phyloP scores from a whole-genome alignment of 2,888 invertebrate species.

The Drosophila subquinaria region DNA sequence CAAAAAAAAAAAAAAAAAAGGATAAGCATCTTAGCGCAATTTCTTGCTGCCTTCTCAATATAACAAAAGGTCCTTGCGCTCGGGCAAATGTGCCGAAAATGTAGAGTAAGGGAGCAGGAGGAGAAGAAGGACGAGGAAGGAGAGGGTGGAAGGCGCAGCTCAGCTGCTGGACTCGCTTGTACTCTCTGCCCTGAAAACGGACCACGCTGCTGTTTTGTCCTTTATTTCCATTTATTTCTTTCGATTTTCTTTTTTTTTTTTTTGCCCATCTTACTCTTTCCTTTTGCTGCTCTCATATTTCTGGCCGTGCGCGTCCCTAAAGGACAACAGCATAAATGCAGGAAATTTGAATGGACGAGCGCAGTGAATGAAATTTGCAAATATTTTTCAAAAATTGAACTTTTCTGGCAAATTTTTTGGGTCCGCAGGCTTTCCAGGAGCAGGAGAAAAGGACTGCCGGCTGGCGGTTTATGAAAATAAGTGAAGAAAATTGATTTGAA shows the following conservation, averaged over 20 bases:
- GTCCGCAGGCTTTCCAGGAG: conserved; percentile 47
- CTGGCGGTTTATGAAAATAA: conserved; percentile 76
- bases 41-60: conserved; percentile 80
- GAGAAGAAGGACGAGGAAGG: neutral
- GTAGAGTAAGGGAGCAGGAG: conserved; percentile 24
- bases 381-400: conserved; percentile 83
- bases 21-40: conserved; percentile 82
- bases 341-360: conserved; percentile 83
- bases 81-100: conserved; percentile 79
- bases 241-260: conserved; percentile 25
- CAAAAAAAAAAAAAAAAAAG: conserved; percentile 66
- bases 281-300: conserved; percentile 42
- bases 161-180: conserved; percentile 68
- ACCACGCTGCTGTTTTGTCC: conserved; percentile 70
- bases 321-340: conserved; percentile 80
- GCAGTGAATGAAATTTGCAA: conserved; percentile 83
- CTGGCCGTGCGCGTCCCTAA: conserved; percentile 55
- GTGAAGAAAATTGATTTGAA: conserved; percentile 82
- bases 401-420: conserved; percentile 80
- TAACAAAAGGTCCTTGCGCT: conserved; percentile 82
- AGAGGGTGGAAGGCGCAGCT: conserved; percentile 34
- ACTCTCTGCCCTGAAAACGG: conserved; percentile 27
- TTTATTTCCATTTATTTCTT: conserved; percentile 73
- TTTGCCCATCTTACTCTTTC: conserved; percentile 27
- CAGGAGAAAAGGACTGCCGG: conserved; percentile 41